Evolutionary conservation across 2,797 vertebrate species (phyloP).

Genomic region (Phoxinus dragarum): DNA sequence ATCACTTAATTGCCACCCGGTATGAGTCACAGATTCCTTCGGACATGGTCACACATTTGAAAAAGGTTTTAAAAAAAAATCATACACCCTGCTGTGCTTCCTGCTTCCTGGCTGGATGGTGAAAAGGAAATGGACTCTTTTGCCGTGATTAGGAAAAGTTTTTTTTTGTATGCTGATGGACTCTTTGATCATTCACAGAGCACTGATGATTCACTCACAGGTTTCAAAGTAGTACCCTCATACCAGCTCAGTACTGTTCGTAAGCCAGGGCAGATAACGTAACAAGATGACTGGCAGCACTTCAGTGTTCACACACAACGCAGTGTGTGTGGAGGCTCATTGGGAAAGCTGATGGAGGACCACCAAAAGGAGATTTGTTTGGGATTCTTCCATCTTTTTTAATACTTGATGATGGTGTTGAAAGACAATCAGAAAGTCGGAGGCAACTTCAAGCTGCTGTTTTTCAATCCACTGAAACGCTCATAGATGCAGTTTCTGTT

Average conservation of each 20-base stretch:
- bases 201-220: slow-evolving; percentile 35
- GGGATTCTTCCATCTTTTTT: slow-evolving; percentile 15
- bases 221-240: slow-evolving; percentile 47
- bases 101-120: slow-evolving; percentile 36
- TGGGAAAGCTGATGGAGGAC: slow-evolving; percentile 2
- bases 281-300: slow-evolving; percentile 10
- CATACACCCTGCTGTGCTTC: slow-evolving; percentile 17
- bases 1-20: slow-evolving; percentile 15
- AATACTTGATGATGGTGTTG: slow-evolving; percentile 21
- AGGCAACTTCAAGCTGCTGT: slow-evolving; percentile 8
- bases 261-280: slow-evolving; percentile 7
- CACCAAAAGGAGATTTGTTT: slow-evolving; percentile 19
- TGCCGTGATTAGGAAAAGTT: slow-evolving; percentile 12
- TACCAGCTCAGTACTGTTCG: slow-evolving; percentile 25
- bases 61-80: slow-evolving; percentile 18
- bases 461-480: slow-evolving; percentile 1
- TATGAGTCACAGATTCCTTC: slow-evolving; percentile 54
- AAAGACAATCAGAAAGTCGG: slow-evolving; percentile 28
- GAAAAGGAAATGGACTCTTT: slow-evolving; percentile 34
- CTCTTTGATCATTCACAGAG: slow-evolving; percentile 23
- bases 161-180: slow-evolving; percentile 19
- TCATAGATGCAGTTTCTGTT: slow-evolving; percentile 14
- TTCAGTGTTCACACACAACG: background rate
- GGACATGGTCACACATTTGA: slow-evolving; percentile 34
- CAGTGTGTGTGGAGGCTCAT: background rate